A percentile compares a stretch with the other conserved stretches of the same genome.
These are phyloP conservation scores for Echinops telfairi DNA, from an alignment of 2,113 vertebrate species.

Conservation along the genomic window DNA sequence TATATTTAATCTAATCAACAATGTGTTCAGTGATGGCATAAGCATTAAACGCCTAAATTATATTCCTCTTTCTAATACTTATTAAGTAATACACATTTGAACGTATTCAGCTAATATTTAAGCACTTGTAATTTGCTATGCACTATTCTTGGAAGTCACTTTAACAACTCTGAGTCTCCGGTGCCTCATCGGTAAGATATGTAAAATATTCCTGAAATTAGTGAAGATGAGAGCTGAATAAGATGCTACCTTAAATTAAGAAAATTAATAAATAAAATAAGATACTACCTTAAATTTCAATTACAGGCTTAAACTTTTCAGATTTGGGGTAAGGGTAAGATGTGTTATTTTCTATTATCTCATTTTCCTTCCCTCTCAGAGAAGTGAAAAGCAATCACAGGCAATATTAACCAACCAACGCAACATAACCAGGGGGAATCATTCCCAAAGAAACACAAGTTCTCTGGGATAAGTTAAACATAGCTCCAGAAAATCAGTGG, in stretches of 20 bases:
- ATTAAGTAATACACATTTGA: background rate
- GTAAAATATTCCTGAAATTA: background rate
- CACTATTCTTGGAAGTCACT: background rate
- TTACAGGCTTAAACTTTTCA: background rate
- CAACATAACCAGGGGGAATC: background rate
- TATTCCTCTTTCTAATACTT: background rate
- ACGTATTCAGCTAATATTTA: background rate
- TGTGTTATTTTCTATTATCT: background rate
- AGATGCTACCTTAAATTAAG: background rate
- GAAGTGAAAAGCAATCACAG: constrained; percentile 5
- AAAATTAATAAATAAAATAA: background rate
- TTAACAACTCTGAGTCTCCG: background rate
- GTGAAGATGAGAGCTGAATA: background rate
- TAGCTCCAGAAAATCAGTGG: background rate
- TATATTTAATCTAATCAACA: constrained; percentile 12
- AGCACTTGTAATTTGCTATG: background rate
- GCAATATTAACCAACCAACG: background rate
- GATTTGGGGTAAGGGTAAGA: background rate
- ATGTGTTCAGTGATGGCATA: background rate
- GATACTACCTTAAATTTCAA: constrained; percentile 1
- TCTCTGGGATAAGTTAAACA: background rate
- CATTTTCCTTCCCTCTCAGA: background rate
- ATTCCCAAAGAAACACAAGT: background rate
- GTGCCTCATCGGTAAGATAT: background rate
- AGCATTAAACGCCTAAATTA: background rate